phyloP scores from a whole-genome alignment of 2,113 vertebrate genomes.

The Camelus bactrianus region DNA sequence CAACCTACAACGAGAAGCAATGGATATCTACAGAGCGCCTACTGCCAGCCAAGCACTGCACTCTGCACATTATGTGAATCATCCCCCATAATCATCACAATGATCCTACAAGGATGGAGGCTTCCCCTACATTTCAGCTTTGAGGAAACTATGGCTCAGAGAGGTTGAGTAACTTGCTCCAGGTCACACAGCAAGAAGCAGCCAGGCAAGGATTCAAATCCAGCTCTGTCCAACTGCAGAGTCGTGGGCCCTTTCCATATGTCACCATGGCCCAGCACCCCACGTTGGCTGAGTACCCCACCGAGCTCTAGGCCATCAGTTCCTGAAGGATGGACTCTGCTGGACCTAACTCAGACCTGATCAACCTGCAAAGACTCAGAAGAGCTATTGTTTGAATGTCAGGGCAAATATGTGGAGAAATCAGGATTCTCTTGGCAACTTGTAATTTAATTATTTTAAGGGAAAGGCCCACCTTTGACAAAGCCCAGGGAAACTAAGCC shows the following conservation, averaged over 20 bases:
- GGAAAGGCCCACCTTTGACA: background rate
- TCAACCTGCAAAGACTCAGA: background rate
- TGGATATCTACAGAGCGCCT: background rate
- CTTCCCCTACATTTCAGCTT: background rate
- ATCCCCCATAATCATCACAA: background rate
- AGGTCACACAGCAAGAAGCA: background rate
- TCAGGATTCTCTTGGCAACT: background rate
- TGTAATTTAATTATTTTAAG: background rate
- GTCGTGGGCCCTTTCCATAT: background rate
- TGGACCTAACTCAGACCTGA: background rate
- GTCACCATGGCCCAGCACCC: accelerated
- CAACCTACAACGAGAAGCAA: background rate
- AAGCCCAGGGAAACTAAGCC: background rate
- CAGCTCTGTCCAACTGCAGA: background rate
- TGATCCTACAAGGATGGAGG: background rate
- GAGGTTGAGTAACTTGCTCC: background rate
- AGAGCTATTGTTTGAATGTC: background rate
- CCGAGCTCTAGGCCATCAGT: background rate
- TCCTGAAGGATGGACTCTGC: background rate
- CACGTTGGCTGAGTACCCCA: accelerated
- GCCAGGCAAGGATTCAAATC: background rate
- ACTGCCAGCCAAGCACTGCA: background rate
- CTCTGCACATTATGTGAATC: background rate
- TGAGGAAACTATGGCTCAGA: background rate
- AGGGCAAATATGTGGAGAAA: background rate